Evolutionary conservation across 2,888 invertebrate species (phyloP), one percentile per base, ranked within the genome.

Genomic region (Acanthosepion esculentum): DNA sequence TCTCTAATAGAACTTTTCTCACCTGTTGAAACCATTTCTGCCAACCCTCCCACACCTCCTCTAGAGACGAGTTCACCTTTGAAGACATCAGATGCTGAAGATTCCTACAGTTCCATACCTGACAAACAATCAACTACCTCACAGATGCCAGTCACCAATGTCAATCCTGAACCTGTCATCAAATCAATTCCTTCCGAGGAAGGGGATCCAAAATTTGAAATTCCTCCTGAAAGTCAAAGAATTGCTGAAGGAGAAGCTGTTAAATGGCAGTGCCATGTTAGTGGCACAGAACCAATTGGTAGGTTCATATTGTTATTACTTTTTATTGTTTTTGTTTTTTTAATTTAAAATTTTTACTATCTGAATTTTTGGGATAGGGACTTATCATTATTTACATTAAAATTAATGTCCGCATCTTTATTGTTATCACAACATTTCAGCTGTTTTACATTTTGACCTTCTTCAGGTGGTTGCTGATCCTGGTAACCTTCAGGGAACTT

Each of bases 241-340:
- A 95, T 96, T 2, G 95, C 96, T 53, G 97, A 97, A 95, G 97
- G 97, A 48, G 97, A 97, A 95, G 96, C 96, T 29, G 96, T 96
- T 20, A 96, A 96, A 91, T 96, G 97, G 50, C 95, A 95, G 0
- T 97, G 97, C 94, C 95, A 96, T 94, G 97, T 97, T 15, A 95
- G 95, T 53, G 97, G 97, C 48, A 96, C 97, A 26, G 96, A 96
- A 93, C 96, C 97, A 50, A 95, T 97, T 94, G 97, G 97, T 97
- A 95, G 95, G 96, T 95, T 10, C 23, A 78, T 26, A 41, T 20
- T 91, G 48, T n/a, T 59, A 29, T 53, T 78, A 20, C 33, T 20
- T 33, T 33, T 94, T 18, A 7, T 7, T 59, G 33, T 94, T 20
- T 48, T 33, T 41, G n/a, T n/a, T n/a, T 15, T 12, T 15, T 33